Evolutionary conservation across 2,888 invertebrate species (phyloP).

Genomic region (Ophioninae sp.): DNA sequence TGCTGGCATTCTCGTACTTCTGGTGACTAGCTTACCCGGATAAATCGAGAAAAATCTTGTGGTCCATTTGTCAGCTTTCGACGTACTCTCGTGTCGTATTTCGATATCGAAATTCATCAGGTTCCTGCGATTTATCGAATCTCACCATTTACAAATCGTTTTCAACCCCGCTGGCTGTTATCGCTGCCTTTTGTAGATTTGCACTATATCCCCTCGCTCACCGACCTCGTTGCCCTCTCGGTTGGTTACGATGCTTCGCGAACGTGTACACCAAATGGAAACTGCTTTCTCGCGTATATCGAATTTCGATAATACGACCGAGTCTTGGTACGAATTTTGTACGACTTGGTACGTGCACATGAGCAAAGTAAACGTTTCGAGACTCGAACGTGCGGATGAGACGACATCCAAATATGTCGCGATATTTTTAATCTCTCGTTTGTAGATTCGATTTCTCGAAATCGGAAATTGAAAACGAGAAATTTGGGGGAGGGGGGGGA

Average conservation of each 20-base stretch:
- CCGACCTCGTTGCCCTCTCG: not conserved
- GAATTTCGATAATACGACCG: conserved; percentile 55
- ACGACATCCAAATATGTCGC: not conserved
- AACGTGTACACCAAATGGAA: conserved; percentile 23
- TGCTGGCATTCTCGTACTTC: not conserved
- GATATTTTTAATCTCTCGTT: not conserved
- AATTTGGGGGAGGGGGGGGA: not conserved
- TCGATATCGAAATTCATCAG: not conserved
- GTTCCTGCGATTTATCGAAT: not conserved
- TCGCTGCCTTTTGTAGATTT: not conserved
- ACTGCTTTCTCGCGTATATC: conserved; percentile 39
- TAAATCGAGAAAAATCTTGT: not conserved
- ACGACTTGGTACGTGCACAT: conserved; percentile 1
- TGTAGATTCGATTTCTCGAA: not conserved
- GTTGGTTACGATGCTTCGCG: not conserved
- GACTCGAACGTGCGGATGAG: not conserved
- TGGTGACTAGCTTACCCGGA: not conserved
- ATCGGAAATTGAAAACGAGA: not conserved
- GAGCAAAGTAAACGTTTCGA: not conserved
- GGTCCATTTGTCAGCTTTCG: not conserved
- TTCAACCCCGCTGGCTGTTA: conserved; percentile 2
- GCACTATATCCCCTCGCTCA: not conserved
- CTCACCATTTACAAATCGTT: not conserved
- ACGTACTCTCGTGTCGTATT: not conserved
- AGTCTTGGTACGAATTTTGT: conserved; percentile 17